A percentile compares a stretch with the other conserved stretches of the same genome.
Evolutionary conservation across 2,888 invertebrate species (phyloP).

Genomic region (Watsonalla binaria): DNA sequence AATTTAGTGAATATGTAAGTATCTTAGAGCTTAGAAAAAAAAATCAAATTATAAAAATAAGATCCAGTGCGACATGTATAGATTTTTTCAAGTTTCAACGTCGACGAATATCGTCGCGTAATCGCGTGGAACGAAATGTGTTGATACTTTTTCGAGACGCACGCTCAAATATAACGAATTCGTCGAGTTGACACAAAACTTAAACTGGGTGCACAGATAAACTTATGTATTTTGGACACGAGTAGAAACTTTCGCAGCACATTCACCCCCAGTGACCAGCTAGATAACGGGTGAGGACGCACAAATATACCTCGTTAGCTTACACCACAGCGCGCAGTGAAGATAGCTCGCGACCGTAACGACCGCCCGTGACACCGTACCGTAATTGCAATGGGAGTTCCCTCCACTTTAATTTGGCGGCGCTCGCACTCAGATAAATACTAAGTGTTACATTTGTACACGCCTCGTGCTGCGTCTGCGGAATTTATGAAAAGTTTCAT

Average conservation of each 20-base stretch:
- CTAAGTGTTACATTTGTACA: slow-evolving; percentile 17
- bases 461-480: slow-evolving; percentile 10
- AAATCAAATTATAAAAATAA: no score
- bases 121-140: no score
- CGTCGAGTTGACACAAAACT: no score
- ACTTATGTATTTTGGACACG: no score
- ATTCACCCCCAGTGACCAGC: slow-evolving; percentile 8
- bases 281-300: slow-evolving; percentile 21
- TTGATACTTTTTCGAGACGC: no score
- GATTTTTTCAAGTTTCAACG: no score
- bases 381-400: slow-evolving; percentile 4
- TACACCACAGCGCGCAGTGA: slow-evolving; percentile 20
- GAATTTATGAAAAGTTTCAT: neutral
- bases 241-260: neutral
- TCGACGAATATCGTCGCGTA: no score
- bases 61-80: no score
- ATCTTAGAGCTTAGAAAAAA: no score
- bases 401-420: slow-evolving; percentile 12
- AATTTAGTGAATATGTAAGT: no score
- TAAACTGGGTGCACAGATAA: no score
- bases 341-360: slow-evolving; percentile 19
- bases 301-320: slow-evolving; percentile 20
- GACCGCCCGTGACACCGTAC: slow-evolving; percentile 1
- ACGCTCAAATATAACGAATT: no score
- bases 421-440: slow-evolving; percentile 15